phyloP scores from a whole-genome alignment of 2,888 invertebrate species.

The Ophraella communa region DNA sequence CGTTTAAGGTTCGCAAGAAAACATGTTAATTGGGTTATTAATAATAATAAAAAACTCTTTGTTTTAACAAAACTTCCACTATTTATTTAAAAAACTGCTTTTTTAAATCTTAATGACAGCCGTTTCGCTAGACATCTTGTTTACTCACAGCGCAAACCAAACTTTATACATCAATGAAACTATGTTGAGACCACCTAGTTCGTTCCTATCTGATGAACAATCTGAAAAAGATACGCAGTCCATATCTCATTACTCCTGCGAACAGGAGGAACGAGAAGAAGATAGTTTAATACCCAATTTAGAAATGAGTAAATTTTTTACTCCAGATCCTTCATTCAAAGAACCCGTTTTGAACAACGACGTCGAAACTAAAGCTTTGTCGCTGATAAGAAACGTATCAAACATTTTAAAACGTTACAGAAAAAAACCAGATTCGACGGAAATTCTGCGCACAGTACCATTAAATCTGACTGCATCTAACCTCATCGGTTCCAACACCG shows the following conservation, averaged over 20 bases:
- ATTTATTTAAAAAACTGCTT: too few relatives aligned
- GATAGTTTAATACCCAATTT: slow-evolving; percentile 27
- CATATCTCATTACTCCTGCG: slow-evolving; percentile 16
- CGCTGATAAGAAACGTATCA: slow-evolving; percentile 10
- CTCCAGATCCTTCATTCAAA: not conserved
- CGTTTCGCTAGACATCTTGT: too few relatives aligned
- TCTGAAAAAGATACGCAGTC: slow-evolving; percentile 19
- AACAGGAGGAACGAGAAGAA: slow-evolving; percentile 26
- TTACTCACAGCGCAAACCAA: too few relatives aligned
- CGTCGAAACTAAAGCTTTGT: slow-evolving; percentile 8
- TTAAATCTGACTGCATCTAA: not conserved
- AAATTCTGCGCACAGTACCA: not conserved
- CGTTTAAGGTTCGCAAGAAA: too few relatives aligned
- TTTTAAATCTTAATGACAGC: too few relatives aligned
- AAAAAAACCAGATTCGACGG: not conserved
- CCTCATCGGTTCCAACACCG: not conserved
- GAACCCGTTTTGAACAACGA: slow-evolving; percentile 11
- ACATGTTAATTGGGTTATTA: too few relatives aligned
- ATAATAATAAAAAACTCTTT: too few relatives aligned
- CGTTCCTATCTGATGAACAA: not conserved
- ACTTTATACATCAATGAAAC: too few relatives aligned
- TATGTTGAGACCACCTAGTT: too few relatives aligned
- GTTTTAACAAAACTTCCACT: too few relatives aligned
- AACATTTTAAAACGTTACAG: slow-evolving; percentile 6
- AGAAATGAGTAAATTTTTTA: slow-evolving; percentile 30